Evolutionary conservation across 2,113 vertebrate species (phyloP).

Genomic region (Gambusia holbrooki): DNA sequence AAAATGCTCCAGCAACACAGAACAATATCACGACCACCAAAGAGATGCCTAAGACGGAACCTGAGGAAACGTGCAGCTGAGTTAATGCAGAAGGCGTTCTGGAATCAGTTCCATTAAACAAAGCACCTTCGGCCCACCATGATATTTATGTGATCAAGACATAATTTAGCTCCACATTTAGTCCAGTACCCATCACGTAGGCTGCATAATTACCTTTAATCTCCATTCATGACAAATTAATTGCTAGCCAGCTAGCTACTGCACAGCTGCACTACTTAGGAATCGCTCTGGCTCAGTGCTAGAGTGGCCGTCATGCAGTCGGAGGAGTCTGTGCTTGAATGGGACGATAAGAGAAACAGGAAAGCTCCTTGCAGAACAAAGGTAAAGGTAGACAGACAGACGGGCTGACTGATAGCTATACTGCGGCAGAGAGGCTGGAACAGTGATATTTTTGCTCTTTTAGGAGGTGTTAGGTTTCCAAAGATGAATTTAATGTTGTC

Average conservation of each 20-base stretch:
- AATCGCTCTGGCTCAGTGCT: background rate
- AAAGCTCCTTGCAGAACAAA: background rate
- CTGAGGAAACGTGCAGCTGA: background rate
- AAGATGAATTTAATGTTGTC: no score
- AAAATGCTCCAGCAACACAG: background rate
- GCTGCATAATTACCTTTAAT: slow-evolving; percentile 14
- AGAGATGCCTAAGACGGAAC: background rate
- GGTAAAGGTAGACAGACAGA: background rate
- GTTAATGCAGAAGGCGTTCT: background rate
- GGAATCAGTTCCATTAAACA: slow-evolving; percentile 2
- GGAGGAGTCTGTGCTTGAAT: background rate
- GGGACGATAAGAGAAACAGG: background rate
- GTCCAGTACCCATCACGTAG: background rate
- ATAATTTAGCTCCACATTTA: slow-evolving; percentile 19
- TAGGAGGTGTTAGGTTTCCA: no score
- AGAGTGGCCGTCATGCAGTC: background rate
- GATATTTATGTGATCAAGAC: slow-evolving; percentile 15
- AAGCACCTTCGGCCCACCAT: slow-evolving; percentile 4
- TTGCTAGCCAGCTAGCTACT: slow-evolving; percentile 5
- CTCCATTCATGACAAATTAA: slow-evolving; percentile 22
- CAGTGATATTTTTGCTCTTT: no score
- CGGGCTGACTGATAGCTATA: background rate
- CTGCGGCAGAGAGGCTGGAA: no score
- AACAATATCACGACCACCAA: background rate
- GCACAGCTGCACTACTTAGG: slow-evolving; percentile 11